These are phyloP conservation scores for Deilephila porcellus DNA, from an alignment of 2,888 invertebrate genomes.

Conservation along the genomic window DNA sequence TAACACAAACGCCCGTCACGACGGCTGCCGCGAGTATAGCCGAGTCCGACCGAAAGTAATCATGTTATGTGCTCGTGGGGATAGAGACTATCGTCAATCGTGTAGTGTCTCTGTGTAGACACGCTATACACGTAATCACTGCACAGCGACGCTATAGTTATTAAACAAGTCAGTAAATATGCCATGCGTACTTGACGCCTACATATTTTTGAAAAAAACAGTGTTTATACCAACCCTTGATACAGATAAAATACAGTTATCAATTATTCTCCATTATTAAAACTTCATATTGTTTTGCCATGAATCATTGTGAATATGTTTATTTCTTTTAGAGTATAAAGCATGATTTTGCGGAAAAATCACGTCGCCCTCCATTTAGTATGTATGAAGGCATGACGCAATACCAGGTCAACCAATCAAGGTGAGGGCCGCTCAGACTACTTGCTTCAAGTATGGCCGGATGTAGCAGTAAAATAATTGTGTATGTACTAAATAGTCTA, in stretches of 20 bases:
- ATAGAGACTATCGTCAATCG: not conserved
- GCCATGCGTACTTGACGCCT: too few relatives aligned
- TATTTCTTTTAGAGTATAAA: slow-evolving; percentile 40
- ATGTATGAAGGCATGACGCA: slow-evolving; percentile 73
- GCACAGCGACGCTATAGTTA: not conserved
- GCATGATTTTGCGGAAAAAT: slow-evolving; percentile 60
- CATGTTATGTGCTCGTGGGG: not conserved
- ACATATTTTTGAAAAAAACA: too few relatives aligned
- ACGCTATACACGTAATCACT: slow-evolving; percentile 6
- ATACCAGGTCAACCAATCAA: slow-evolving; percentile 73
- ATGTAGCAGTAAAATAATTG: not conserved
- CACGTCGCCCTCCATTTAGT: slow-evolving; percentile 67
- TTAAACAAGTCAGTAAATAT: not conserved
- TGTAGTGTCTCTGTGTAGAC: not conserved
- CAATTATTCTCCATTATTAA: too few relatives aligned
- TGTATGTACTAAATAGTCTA: not conserved
- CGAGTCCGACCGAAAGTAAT: slow-evolving; percentile 39
- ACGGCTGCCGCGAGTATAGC: slow-evolving; percentile 44
- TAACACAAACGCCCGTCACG: slow-evolving; percentile 41
- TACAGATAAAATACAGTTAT: too few relatives aligned
- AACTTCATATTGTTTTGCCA: not conserved
- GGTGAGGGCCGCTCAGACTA: slow-evolving; percentile 57
- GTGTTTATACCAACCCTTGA: too few relatives aligned
- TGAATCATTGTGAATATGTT: slow-evolving; percentile 8
- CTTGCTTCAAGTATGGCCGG: not conserved